These are phyloP conservation scores for Burhinus bistriatus DNA, from an alignment of 2,113 vertebrate species.

Conservation along the genomic window DNA sequence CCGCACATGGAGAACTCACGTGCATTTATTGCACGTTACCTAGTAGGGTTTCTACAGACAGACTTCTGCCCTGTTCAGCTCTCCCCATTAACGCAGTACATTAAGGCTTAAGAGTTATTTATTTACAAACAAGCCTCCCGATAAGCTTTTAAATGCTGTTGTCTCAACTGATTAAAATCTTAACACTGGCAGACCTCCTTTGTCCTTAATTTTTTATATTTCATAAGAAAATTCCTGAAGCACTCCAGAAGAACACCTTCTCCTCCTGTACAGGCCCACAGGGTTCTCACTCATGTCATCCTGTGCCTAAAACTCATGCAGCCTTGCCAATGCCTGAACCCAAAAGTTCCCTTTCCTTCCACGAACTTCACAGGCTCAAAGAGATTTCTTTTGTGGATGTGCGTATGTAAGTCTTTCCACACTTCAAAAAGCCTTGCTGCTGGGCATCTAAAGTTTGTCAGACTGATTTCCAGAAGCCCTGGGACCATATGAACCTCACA, in stretches of 20 bases:
- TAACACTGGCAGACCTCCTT: neutral
- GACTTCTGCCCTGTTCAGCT: neutral
- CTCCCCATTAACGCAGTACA: neutral
- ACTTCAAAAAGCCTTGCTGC: neutral
- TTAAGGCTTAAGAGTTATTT: neutral
- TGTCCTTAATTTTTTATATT: neutral
- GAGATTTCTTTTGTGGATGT: neutral
- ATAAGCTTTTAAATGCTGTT: neutral
- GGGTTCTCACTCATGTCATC: neutral
- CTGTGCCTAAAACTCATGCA: rapidly evolving
- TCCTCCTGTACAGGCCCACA: neutral
- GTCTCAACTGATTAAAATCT: neutral
- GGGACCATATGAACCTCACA: neutral
- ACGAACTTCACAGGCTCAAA: neutral
- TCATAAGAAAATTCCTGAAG: too few species aligned
- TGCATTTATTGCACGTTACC: neutral
- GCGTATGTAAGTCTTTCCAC: neutral
- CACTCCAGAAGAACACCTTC: neutral
- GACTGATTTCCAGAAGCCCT: neutral
- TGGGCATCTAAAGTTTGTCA: neutral
- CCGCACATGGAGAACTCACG: rapidly evolving
- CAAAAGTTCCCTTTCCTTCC: neutral
- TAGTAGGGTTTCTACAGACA: neutral
- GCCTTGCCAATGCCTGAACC: neutral
- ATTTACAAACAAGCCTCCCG: neutral